Evolutionary conservation across 2,113 vertebrate genomes (phyloP).

Genomic region (Dipodomys spectabilis): DNA sequence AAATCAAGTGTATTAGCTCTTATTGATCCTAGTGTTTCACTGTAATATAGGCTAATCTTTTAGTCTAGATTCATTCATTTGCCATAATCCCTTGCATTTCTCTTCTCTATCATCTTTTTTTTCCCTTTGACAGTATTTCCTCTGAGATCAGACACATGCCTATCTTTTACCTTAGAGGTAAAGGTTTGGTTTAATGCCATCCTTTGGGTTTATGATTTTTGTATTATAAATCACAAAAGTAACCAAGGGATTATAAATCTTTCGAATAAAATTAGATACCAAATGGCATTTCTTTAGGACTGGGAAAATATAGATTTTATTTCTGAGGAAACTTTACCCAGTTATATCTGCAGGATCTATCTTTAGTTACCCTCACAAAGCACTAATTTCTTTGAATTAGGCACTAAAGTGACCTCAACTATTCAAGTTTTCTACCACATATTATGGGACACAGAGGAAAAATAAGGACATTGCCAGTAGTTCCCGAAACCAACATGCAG

Average conservation of each 20-base stretch:
- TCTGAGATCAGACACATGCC: background rate
- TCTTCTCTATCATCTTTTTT: background rate
- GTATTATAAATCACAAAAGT: background rate
- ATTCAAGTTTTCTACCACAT: background rate
- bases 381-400: background rate
- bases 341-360: background rate
- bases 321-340: background rate
- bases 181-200: background rate
- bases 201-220: background rate
- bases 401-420: background rate
- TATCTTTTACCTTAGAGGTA: slow-evolving; percentile 18
- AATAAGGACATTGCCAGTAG: background rate
- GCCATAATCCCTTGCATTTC: background rate
- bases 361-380: background rate
- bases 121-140: background rate
- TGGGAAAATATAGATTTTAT: background rate
- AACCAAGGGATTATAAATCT: background rate
- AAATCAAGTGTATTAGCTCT: background rate
- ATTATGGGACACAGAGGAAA: background rate
- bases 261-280: background rate
- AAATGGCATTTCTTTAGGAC: background rate
- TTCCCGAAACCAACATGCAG: background rate
- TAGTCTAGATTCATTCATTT: background rate
- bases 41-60: background rate
- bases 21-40: background rate